Base-by-base conservation (phyloP, 2,888 invertebrate species). In the Drosophila formosana region DNA sequence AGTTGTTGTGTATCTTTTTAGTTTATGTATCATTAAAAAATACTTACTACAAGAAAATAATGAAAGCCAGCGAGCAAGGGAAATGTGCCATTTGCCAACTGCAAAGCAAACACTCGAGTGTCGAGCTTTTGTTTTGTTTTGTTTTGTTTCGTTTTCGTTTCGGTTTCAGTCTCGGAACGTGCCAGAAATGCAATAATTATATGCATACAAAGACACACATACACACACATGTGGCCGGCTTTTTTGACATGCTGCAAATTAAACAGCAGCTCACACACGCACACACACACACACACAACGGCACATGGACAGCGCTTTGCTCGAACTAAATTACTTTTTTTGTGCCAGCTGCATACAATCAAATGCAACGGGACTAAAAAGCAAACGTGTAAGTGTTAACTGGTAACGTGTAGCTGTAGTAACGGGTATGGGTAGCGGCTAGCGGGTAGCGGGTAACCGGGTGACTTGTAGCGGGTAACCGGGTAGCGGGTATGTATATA, bases 231-330 rank as follows among this genome's bases (percentile, higher is more conserved):
- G 58, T 75, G 78, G 43, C 53, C 43, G 41, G 62, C 57, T 87
- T 88, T 84, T 88, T 88, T 85, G 85, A 88, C 87, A 88, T 86
- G 85, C 88, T 86, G 88, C 78, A 85, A 85, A 85, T 85, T 85
- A 85, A 85, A 88, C 83, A 85, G 75, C 66, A 62, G 73, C 77
- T 50, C 34, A 32, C 46, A 66, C 47, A 69, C 53, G 52, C 47
- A 53, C 43, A 57, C 50, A 55, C 18, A 1, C 18, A 1, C 58
- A 51, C 58, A 41, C 39, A 63, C 49, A 63, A 8, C 41, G 55
- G 18, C 18, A 39, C 50, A 46, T n/a, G 18, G 13, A 4, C 56
- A 61, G 49, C 57, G 66, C 66, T 69, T 66, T 61, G 58, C 67
- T 58, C 72, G 65, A 88, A 88, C 68, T 86, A 85, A 85, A 88